These are phyloP conservation scores for Garra rufa DNA, from an alignment of 2,113 vertebrate species.

Conservation along the genomic window DNA sequence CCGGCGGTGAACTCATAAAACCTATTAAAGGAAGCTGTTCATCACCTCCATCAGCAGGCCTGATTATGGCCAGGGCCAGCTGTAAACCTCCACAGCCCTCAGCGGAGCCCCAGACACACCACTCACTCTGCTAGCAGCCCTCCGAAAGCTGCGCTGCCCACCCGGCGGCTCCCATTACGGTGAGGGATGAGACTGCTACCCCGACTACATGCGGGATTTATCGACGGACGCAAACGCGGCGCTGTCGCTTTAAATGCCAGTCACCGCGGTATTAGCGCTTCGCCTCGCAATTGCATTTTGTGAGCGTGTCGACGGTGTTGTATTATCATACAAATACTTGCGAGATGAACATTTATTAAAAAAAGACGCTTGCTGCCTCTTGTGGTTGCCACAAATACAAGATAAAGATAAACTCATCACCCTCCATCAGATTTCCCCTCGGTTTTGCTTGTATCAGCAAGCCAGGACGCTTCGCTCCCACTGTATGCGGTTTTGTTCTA, in stretches of 20 bases:
- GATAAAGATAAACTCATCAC: conserved; percentile 38
- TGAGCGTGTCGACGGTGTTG: background rate
- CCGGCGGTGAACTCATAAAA: conserved; percentile 79
- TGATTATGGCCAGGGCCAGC: conserved; percentile 75
- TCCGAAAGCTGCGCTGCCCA: conserved; percentile 30
- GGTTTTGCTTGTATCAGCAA: conserved; percentile 53
- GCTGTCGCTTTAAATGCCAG: conserved; percentile 23
- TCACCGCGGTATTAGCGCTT: background rate
- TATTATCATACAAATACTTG: conserved; percentile 30
- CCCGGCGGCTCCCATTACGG: conserved; percentile 50
- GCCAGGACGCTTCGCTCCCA: conserved; percentile 35
- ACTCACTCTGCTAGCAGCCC: conserved; percentile 35
- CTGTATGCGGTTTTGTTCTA: conserved; percentile 48
- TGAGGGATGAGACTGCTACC: conserved; percentile 50
- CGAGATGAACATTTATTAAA: conserved; percentile 34
- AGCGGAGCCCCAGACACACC: conserved; percentile 54
- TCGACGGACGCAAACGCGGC: background rate
- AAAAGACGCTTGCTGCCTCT: conserved; percentile 38
- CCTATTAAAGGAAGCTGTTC: conserved; percentile 77
- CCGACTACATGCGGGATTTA: conserved; percentile 21
- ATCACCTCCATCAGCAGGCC: conserved; percentile 73
- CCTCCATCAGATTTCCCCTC: conserved; percentile 29
- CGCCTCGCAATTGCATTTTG: background rate
- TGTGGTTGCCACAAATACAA: conserved; percentile 46
- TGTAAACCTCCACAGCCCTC: conserved; percentile 68